phyloP scores from a whole-genome alignment of 2,113 vertebrate species.

The Scomber japonicus region DNA sequence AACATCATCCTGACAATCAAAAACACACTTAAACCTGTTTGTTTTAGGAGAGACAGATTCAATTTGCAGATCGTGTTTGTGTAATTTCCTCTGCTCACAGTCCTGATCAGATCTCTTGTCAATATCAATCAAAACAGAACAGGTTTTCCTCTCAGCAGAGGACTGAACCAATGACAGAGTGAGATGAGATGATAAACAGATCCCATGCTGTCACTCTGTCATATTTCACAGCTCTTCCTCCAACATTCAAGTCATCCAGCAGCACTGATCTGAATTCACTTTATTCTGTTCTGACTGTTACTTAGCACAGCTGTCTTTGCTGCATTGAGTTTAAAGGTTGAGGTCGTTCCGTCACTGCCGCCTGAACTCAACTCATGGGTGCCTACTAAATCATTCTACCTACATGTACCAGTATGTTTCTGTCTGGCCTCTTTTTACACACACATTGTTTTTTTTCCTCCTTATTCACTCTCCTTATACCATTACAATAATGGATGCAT shows the following conservation, averaged over 20 bases:
- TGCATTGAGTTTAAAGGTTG: too few species aligned
- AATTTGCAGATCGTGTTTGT: background rate
- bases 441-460: background rate
- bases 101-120: slow-evolving; percentile 18
- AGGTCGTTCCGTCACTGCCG: too few species aligned
- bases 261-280: background rate
- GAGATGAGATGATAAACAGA: slow-evolving; percentile 35
- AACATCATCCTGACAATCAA: background rate
- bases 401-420: too few species aligned
- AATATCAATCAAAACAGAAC: slow-evolving; percentile 4
- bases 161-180: slow-evolving; percentile 10
- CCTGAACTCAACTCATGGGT: background rate
- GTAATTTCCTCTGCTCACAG: slow-evolving; percentile 17
- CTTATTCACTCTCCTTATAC: background rate
- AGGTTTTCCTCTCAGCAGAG: background rate
- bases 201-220: background rate
- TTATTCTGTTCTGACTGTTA: background rate
- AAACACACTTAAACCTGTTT: background rate
- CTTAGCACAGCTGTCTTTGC: background rate
- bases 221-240: background rate
- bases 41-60: background rate
- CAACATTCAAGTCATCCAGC: background rate
- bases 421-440: too few species aligned
- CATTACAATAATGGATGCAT: background rate
- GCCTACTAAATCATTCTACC: background rate